Conservation (phyloP, 2,797 vertebrate species). For the Crocodylus rhombifer region DNA sequence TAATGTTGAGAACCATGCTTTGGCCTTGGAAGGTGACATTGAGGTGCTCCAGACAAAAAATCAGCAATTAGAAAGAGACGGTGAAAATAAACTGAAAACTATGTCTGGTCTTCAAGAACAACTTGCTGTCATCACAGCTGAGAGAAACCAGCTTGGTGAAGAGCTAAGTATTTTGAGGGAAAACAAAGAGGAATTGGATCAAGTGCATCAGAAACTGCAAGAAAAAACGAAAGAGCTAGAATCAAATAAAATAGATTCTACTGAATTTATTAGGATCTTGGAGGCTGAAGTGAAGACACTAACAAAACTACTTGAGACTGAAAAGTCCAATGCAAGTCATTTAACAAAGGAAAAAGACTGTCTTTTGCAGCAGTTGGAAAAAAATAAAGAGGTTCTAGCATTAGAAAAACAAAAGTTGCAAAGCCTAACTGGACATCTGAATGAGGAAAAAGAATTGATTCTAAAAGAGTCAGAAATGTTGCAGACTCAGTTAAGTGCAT, state of each 20-base stretch:
- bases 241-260: constrained; percentile 77
- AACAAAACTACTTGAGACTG: constrained; percentile 76
- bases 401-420: constrained; percentile 80
- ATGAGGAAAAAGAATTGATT: constrained; percentile 80
- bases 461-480: constrained; percentile 81
- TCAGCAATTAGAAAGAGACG: constrained; percentile 80
- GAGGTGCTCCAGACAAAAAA: constrained; percentile 83
- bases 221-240: constrained; percentile 83
- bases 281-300: constrained; percentile 84
- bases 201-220: constrained; percentile 80
- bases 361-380: constrained; percentile 82
- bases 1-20: constrained; percentile 81
- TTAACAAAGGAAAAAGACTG: constrained; percentile 80
- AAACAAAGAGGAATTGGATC: constrained; percentile 82
- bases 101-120: constrained; percentile 83
- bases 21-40: constrained; percentile 83
- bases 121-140: constrained; percentile 78
- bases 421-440: constrained; percentile 78
- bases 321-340: constrained; percentile 72
- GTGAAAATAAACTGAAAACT: constrained; percentile 78
- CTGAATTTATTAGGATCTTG: constrained; percentile 80
- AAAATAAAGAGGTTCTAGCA: constrained; percentile 66
- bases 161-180: constrained; percentile 84
- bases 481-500: constrained; percentile 80
- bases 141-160: constrained; percentile 81